Conservation (phyloP, 2,113 vertebrate genomes). For the Mohoua ochrocephala region DNA sequence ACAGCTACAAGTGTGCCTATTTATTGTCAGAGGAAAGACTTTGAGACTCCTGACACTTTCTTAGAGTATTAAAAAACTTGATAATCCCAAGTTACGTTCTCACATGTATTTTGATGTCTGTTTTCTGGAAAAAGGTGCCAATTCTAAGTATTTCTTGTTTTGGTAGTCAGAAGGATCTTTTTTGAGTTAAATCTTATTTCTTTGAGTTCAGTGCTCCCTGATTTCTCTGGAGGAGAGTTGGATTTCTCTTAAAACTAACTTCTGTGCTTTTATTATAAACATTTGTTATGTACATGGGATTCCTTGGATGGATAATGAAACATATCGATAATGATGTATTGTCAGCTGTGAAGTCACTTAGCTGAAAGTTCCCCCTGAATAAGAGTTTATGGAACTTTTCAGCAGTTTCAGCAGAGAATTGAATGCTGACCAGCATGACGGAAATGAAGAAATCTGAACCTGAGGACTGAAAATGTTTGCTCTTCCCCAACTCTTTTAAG, state of each 20-base stretch:
- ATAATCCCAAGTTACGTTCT: not conserved
- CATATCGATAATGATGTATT: not conserved
- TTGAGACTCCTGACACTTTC: not conserved
- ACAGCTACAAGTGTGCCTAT: not conserved
- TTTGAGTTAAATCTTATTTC: not conserved
- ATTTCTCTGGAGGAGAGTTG: not conserved
- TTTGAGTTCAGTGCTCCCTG: not conserved
- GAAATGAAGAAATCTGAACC: not conserved
- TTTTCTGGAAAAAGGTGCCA: not conserved
- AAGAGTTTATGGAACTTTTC: not conserved
- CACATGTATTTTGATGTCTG: not conserved
- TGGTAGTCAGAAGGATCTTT: not conserved
- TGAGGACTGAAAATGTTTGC: not conserved
- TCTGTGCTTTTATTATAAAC: not conserved
- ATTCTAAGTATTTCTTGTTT: not conserved
- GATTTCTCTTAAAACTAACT: not conserved
- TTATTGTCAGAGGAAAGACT: slow-evolving; percentile 9
- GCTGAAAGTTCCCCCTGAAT: not conserved
- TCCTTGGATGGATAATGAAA: not conserved
- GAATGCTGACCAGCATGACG: not conserved
- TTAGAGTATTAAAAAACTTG: not conserved
- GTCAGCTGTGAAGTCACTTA: not conserved
- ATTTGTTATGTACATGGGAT: not conserved
- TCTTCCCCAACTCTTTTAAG: not conserved
- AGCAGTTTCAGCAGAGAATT: not conserved